These are phyloP conservation scores for Empidonax alnorum DNA, from an alignment of 2,113 vertebrate genomes.

Conservation along the genomic window DNA sequence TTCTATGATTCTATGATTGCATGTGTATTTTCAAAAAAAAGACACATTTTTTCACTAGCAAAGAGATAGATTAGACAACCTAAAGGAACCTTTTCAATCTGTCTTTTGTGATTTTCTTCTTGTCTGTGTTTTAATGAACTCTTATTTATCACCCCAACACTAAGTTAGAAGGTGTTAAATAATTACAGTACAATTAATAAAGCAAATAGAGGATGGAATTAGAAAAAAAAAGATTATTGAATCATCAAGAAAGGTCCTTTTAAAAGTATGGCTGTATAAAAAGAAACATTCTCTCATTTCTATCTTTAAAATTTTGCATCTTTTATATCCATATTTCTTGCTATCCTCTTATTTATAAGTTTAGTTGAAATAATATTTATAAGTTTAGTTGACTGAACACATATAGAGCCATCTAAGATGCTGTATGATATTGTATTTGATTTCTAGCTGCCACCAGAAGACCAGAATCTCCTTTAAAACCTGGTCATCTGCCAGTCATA, in stretches of 20 bases:
- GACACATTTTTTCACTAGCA: neutral
- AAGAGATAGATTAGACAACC: neutral
- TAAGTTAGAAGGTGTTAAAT: constrained; percentile 4
- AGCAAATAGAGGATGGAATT: neutral
- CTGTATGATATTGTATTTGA: neutral
- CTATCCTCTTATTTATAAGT: neutral
- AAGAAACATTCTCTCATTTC: neutral
- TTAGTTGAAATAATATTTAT: neutral
- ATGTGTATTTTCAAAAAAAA: neutral
- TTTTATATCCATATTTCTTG: neutral
- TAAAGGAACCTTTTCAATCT: neutral
- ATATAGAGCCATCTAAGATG: neutral
- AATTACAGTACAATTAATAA: neutral
- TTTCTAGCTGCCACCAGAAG: neutral
- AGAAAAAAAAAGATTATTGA: neutral
- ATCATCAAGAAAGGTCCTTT: neutral
- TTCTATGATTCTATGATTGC: neutral
- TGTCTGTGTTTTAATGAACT: neutral
- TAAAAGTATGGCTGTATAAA: neutral
- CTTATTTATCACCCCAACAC: neutral
- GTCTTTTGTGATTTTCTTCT: neutral
- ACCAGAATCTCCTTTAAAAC: neutral
- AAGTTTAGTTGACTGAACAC: neutral
- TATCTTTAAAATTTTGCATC: neutral
- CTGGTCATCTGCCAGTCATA: neutral